Percentiles rank a stretch among this genome's conserved stretches.
Conservation (phyloP, 2,888 invertebrate species). For the Rhopalosiphum nymphaeae region DNA sequence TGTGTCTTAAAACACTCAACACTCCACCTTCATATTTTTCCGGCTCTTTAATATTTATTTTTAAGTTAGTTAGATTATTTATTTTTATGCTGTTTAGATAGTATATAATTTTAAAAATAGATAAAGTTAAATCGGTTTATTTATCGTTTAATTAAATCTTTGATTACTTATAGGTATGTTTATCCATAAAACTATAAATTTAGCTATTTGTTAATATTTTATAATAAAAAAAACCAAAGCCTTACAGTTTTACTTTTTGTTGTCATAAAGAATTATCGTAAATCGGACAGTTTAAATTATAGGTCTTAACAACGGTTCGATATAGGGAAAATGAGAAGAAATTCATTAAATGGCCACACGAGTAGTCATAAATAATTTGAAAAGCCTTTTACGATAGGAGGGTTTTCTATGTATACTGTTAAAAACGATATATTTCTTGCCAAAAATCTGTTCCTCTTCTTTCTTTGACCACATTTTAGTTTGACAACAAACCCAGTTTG, state of each 20-base stretch:
- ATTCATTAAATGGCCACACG: conserved; percentile 62
- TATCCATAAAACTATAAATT: background rate
- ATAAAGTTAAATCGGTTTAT: background rate
- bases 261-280: conserved; percentile 27
- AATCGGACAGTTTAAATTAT: conserved; percentile 39
- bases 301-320: conserved; percentile 17
- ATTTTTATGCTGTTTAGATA: background rate
- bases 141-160: background rate
- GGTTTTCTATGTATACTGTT: conserved; percentile 48
- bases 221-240: background rate
- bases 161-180: background rate
- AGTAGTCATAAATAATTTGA: conserved; percentile 64
- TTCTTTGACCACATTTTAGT: conserved; percentile 46
- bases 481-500: conserved; percentile 58
- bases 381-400: conserved; percentile 54
- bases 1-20: background rate
- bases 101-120: background rate
- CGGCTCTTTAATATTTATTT: background rate
- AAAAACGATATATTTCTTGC: conserved; percentile 59
- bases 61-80: background rate
- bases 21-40: background rate
- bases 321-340: conserved; percentile 50
- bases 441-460: conserved; percentile 47
- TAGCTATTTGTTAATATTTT: background rate
- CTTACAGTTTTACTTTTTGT: conserved; percentile 11